Base-by-base conservation (phyloP, 2,888 invertebrate species). In the Holacanthella duospinosa region DNA sequence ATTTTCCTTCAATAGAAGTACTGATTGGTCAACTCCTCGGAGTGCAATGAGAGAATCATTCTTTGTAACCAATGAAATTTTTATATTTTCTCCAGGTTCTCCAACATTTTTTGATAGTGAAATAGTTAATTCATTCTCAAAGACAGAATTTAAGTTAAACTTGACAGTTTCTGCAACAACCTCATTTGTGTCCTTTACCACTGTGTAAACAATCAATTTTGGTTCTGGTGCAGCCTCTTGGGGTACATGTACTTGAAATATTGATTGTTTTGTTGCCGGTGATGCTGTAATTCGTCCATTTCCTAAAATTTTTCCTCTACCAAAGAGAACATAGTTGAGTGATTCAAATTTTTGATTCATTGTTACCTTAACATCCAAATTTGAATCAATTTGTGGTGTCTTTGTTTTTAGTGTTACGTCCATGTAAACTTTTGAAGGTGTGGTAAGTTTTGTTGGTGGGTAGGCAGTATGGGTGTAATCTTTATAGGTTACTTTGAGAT, bases 1-100 rank as follows among this genome's bases (percentile, higher is more conserved):
- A 29, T 68, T 66, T 27, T 61, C 62, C 21, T 63, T 60, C 2
- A 92, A 78, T 6, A 86, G 75, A 1, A 86, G 76, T 2, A 89
- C 87, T 75, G 87, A 86, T 77, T 91, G 86, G 77, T 95, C 95
- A 2, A 91, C 86, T 0, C 90, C 95, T 68, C 95, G 79, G 4
- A 96, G 78, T 3, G 90, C 93, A 9, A 93, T 86, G 73, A 86
- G 86, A 0, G 94, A 91, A 71, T 90, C 86, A 0, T 90, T 85
- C 75, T 87, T 88, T 0, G 94, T 87, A 27, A 83, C 80, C 19
- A 94, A 84, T 2, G 83, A 82, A 4, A 96, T 78, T 69, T 88
- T 86, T 0, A 93, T 83, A 62, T 85, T 82, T 26, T 85, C 83
- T 59, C 88, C 88, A 0, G 93, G 93, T 62, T 85, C 84, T 0